Percentiles rank a stretch among this genome's conserved stretches.
Conservation (phyloP, 2,888 invertebrate species). For the Lycaena phlaeas region DNA sequence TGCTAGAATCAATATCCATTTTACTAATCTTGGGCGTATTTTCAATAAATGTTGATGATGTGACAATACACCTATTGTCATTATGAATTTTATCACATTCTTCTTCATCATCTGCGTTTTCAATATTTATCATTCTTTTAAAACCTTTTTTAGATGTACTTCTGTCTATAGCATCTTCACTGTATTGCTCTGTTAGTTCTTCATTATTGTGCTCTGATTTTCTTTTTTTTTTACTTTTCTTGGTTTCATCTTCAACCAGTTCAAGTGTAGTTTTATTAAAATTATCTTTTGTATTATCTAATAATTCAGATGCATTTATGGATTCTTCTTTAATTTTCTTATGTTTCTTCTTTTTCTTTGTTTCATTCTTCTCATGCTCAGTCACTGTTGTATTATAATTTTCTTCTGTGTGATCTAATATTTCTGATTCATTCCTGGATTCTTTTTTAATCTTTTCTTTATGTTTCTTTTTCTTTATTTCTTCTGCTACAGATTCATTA, state of each 20-base stretch:
- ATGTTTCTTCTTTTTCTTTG: conserved; percentile 8
- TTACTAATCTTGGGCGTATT: conserved; percentile 1
- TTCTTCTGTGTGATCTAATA: conserved; percentile 1
- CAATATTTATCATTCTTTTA: too few relatives aligned
- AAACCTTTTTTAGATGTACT: background rate
- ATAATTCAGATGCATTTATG: conserved; percentile 10
- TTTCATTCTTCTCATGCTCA: too few relatives aligned
- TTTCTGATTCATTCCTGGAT: background rate
- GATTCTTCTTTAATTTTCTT: conserved; percentile 2
- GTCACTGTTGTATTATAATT: background rate
- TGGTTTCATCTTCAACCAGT: background rate
- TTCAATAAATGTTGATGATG: background rate
- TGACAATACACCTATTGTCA: background rate
- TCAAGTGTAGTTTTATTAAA: conserved; percentile 21
- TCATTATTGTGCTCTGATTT: conserved; percentile 2
- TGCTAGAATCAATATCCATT: background rate
- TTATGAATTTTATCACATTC: conserved; percentile 1
- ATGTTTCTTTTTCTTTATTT: conserved; percentile 11
- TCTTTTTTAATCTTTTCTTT: conserved; percentile 1
- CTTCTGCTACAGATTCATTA: background rate
- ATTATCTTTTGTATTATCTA: conserved; percentile 16
- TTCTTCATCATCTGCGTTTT: background rate
- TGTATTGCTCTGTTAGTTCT: too few relatives aligned
- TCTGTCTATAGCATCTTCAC: conserved; percentile 4
- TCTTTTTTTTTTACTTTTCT: conserved; percentile 10